Evolutionary conservation across 2,113 vertebrate species (phyloP).

Genomic region (Myanophis thanlyinensis): DNA sequence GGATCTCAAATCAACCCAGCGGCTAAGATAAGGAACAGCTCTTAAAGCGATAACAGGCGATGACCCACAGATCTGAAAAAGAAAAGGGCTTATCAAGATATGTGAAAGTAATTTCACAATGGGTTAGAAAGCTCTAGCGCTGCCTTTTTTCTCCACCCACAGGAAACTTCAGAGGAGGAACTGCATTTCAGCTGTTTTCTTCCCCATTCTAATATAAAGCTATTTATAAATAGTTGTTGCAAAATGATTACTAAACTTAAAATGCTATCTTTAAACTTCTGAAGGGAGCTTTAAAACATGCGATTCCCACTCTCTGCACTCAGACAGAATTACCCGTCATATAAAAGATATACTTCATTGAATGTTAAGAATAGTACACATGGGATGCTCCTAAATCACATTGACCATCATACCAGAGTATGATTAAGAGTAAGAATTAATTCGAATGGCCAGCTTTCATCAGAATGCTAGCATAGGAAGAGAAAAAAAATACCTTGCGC

Average conservation of each 20-base stretch:
- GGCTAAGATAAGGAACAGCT: not conserved
- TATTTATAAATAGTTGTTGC: not conserved
- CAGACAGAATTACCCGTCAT: not conserved
- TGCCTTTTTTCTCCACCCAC: not conserved
- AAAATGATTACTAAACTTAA: not conserved
- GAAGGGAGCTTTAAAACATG: not conserved
- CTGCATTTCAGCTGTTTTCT: not conserved
- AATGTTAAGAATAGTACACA: not conserved
- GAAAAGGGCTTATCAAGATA: not conserved
- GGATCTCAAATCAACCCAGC: not conserved
- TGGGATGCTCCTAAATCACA: not conserved
- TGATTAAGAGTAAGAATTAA: not conserved
- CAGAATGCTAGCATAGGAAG: not conserved
- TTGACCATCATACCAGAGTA: not conserved
- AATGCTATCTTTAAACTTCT: not conserved
- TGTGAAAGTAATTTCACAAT: not conserved
- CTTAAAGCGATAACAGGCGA: constrained; percentile 11
- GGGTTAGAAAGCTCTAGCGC: not conserved
- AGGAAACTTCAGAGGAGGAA: not conserved
- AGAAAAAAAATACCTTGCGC: not conserved
- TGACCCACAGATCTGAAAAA: not conserved
- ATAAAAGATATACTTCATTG: not conserved
- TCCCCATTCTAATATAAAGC: not conserved
- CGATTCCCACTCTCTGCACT: not conserved
- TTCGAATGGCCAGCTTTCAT: not conserved